Conservation (phyloP, 1,140 invertebrate species). For the Drosophila leontia region DNA sequence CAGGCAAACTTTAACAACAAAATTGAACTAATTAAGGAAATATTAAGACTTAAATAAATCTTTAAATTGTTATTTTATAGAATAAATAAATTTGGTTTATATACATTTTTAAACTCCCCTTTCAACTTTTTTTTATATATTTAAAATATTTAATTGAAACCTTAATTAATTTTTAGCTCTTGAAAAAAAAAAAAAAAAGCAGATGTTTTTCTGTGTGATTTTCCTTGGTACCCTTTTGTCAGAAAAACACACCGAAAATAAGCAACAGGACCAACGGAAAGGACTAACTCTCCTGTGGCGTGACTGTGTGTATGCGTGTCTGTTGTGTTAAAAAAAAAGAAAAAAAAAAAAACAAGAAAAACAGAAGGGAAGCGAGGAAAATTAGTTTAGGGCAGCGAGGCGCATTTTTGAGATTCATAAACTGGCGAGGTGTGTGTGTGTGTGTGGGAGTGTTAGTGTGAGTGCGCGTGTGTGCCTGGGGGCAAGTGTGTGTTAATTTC, state of each 20-base stretch:
- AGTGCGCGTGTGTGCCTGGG: neutral
- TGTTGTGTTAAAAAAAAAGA: neutral
- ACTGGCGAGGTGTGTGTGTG: conserved; percentile 45
- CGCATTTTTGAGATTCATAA: conserved; percentile 81
- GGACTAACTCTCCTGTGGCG: conserved; percentile 36
- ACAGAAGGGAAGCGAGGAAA: conserved; percentile 31
- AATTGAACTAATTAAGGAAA: neutral
- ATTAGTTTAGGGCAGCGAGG: conserved; percentile 73
- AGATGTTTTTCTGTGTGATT: neutral
- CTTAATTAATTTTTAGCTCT: too few species aligned
- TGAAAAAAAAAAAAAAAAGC: too few species aligned
- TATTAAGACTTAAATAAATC: neutral
- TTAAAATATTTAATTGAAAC: too few species aligned
- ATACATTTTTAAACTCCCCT: too few species aligned
- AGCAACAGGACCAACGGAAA: conserved; percentile 37
- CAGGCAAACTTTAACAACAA: neutral
- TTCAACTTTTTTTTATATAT: too few species aligned
- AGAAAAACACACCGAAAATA: conserved; percentile 16
- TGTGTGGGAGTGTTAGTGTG: conserved; percentile 1
- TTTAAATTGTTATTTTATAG: neutral
- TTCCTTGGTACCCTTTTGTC: conserved; percentile 9
- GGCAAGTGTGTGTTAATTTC: conserved; percentile 65
- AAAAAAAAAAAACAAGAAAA: neutral
- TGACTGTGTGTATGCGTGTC: conserved; percentile 20
- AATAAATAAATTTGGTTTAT: too few species aligned